phyloP scores from a whole-genome alignment of 2,113 vertebrate species.

The Vidua chalybeata region DNA sequence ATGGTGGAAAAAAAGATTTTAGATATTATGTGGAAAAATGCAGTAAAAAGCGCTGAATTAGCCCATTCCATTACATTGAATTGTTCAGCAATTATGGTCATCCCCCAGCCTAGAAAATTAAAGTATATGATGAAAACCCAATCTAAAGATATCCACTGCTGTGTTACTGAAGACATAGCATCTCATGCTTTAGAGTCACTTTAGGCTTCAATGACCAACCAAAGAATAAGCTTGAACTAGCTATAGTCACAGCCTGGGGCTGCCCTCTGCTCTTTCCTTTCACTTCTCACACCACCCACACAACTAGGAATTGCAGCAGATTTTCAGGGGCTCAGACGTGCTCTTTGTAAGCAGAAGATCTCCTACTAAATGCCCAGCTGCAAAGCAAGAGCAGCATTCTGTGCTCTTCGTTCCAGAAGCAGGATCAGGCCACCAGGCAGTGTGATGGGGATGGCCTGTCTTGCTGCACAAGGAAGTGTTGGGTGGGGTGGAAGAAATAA shows the following conservation, averaged over 20 bases:
- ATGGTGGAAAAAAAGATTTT: slow-evolving; percentile 52
- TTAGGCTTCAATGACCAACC: slow-evolving; percentile 4
- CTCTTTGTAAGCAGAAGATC: not conserved
- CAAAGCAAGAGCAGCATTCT: not conserved
- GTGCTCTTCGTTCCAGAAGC: not conserved
- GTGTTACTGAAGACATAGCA: slow-evolving; percentile 11
- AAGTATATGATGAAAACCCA: slow-evolving; percentile 70
- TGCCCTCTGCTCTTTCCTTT: not conserved
- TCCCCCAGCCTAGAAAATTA: slow-evolving; percentile 60
- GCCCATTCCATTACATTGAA: slow-evolving; percentile 62
- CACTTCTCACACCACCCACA: not conserved
- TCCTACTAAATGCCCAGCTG: not conserved
- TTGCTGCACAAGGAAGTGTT: not conserved
- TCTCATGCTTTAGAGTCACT: slow-evolving; percentile 37
- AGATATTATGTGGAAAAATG: slow-evolving; percentile 68
- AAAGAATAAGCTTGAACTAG: not conserved
- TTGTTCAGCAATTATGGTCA: slow-evolving; percentile 70
- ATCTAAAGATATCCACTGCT: slow-evolving; percentile 60
- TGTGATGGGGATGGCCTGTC: accelerated
- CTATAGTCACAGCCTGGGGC: not conserved
- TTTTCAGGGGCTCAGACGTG: not conserved
- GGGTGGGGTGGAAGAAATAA: not conserved
- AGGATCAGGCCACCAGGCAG: not conserved
- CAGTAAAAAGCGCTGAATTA: slow-evolving; percentile 65
- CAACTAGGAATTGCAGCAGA: not conserved